Evolutionary conservation across 2,888 invertebrate species (phyloP).

Genomic region (Bembecia ichneumoniformis): DNA sequence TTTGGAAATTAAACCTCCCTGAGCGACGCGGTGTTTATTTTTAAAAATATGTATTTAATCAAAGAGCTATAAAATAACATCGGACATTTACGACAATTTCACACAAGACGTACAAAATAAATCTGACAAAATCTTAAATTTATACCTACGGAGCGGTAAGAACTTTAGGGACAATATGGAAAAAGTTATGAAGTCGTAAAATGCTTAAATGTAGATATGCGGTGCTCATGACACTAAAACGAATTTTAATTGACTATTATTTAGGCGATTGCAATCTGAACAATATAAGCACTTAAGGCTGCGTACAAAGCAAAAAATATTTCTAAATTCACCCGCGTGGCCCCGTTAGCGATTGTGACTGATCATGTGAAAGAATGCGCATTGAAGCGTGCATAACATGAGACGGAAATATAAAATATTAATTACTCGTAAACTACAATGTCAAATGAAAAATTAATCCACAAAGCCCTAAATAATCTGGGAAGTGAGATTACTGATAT

Average conservation of each 20-base stretch:
- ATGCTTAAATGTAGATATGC: conserved; percentile 41
- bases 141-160: conserved; percentile 38
- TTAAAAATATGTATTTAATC: conserved; percentile 37
- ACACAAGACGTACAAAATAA: conserved; percentile 64
- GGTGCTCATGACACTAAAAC: conserved; percentile 38
- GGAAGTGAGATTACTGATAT: too few relatives aligned
- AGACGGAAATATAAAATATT: too few relatives aligned
- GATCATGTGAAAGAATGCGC: too few relatives aligned
- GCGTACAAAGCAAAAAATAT: too few relatives aligned
- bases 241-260: conserved; percentile 53
- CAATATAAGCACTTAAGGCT: conserved; percentile 27
- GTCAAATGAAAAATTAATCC: too few relatives aligned
- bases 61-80: conserved; percentile 55
- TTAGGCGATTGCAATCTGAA: conserved; percentile 25
- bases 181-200: conserved; percentile 45
- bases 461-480: too few relatives aligned
- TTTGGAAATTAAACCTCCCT: conserved; percentile 29
- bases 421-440: too few relatives aligned
- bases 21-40: conserved; percentile 39
- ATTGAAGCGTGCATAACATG: too few relatives aligned
- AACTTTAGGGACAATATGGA: conserved; percentile 29
- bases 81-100: conserved; percentile 65
- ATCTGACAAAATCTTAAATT: conserved; percentile 64
- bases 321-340: too few relatives aligned
- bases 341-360: too few relatives aligned